A percentile compares a stretch with the other conserved stretches of the same genome.
Conservation (phyloP, 2,888 invertebrate genomes). For the Cetonia aurata region DNA sequence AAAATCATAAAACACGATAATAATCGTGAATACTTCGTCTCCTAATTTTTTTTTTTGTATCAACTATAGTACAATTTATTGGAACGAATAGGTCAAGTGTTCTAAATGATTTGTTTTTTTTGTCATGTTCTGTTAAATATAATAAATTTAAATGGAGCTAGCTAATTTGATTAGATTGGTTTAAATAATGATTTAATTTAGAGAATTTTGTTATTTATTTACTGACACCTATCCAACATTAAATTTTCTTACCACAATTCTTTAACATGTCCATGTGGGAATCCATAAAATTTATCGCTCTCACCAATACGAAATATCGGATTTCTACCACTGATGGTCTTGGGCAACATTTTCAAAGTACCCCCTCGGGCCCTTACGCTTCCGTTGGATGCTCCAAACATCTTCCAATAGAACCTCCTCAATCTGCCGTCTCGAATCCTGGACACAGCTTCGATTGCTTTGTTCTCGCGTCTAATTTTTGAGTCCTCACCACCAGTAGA, state of each 20-base stretch:
- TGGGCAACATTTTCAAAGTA: conserved; percentile 16
- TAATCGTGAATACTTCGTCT: no score
- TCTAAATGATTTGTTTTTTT: no score
- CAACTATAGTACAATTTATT: no score
- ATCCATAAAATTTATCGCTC: conserved; percentile 42
- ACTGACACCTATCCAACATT: no score
- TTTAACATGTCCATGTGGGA: conserved; percentile 25
- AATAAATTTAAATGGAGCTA: no score
- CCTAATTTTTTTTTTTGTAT: no score
- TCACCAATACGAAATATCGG: conserved; percentile 42
- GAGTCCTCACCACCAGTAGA: background rate
- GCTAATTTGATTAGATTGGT: no score
- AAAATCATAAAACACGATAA: no score
- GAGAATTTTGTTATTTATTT: no score
- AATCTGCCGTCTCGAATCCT: conserved; percentile 15
- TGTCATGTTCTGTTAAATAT: no score
- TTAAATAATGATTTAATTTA: no score
- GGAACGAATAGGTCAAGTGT: no score
- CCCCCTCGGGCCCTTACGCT: conserved; percentile 29
- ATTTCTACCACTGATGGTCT: conserved; percentile 20
- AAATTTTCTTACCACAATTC: conserved; percentile 16
- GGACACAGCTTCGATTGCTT: conserved; percentile 10
- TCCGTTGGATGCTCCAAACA: conserved; percentile 31
- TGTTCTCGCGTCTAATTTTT: conserved; percentile 22
- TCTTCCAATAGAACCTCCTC: conserved; percentile 34